These are phyloP conservation scores for Pteruthius melanotis DNA, from an alignment of 2,113 vertebrate genomes.

Conservation along the genomic window DNA sequence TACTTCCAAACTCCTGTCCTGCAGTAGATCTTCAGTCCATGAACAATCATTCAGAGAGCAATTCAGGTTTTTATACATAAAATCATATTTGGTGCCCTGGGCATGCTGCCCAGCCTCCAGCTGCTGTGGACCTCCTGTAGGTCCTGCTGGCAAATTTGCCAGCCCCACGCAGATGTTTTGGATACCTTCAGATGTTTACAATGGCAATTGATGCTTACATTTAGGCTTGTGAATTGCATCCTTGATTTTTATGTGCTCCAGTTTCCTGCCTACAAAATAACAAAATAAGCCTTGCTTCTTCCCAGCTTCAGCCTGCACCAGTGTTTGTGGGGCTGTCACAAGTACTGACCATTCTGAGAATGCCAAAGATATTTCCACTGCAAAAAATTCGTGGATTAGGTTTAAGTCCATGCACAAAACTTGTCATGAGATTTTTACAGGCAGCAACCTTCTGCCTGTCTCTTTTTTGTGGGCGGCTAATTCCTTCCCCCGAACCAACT, in stretches of 20 bases:
- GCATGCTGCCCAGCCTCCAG: background rate
- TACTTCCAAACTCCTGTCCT: background rate
- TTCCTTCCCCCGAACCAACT: background rate
- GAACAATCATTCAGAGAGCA: background rate
- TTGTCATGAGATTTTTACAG: background rate
- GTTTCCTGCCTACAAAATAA: background rate
- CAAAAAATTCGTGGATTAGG: background rate
- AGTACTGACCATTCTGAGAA: background rate
- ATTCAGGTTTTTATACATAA: background rate
- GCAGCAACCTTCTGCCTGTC: background rate
- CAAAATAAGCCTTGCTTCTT: background rate
- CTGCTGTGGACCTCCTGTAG: background rate
- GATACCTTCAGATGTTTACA: background rate
- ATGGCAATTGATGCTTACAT: background rate
- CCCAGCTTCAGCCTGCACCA: background rate
- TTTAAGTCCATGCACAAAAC: background rate
- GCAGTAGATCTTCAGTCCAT: background rate
- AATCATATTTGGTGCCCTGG: background rate
- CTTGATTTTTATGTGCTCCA: background rate
- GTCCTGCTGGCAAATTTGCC: background rate
- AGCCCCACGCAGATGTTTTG: background rate
- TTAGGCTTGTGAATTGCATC: background rate
- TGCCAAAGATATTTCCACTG: background rate
- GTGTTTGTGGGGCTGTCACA: rapidly evolving
- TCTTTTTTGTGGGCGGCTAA: background rate